These are phyloP conservation scores for Taxidea taxus DNA, from an alignment of 2,113 vertebrate genomes.

Conservation along the genomic window DNA sequence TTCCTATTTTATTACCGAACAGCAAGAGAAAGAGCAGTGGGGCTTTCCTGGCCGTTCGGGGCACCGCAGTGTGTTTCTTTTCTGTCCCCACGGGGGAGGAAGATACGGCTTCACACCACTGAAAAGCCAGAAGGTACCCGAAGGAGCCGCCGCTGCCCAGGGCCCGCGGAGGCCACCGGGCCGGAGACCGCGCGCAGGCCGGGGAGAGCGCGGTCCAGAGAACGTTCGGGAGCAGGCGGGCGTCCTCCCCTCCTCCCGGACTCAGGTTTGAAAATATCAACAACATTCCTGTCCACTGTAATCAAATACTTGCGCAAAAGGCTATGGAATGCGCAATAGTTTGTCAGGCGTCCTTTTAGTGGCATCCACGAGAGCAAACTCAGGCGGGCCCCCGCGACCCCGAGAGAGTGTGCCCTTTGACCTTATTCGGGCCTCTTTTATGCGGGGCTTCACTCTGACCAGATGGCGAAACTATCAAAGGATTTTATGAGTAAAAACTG, in stretches of 20 bases:
- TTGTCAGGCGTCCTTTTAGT: conserved; percentile 94
- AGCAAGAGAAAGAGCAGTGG: neutral
- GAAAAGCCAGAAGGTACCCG: conserved; percentile 46
- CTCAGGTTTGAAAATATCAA: conserved; percentile 82
- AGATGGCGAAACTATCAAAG: conserved; percentile 99
- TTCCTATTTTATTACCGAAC: conserved; percentile 66
- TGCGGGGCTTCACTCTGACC: conserved; percentile 93
- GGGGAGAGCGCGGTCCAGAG: rapidly evolving
- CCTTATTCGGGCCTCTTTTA: conserved; percentile 96
- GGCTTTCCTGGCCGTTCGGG: neutral
- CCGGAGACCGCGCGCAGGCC: neutral
- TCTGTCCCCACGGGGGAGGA: neutral
- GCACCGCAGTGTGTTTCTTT: neutral
- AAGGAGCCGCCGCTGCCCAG: rapidly evolving
- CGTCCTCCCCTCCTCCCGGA: conserved; percentile 47
- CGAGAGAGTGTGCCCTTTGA: conserved; percentile 93
- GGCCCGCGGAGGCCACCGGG: neutral
- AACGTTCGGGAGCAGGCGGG: neutral
- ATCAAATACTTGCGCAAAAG: conserved; percentile 89
- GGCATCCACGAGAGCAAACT: conserved; percentile 91
- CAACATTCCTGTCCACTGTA: conserved; percentile 90
- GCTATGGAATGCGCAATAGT: conserved; percentile 95
- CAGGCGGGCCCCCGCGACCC: conserved; percentile 93
- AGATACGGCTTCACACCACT: neutral
- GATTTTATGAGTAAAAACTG: conserved; percentile 98